Evolutionary conservation across 2,888 invertebrate genomes (phyloP), one percentile per base, ranked within the genome.

Genomic region (Cosmia trapezina): DNA sequence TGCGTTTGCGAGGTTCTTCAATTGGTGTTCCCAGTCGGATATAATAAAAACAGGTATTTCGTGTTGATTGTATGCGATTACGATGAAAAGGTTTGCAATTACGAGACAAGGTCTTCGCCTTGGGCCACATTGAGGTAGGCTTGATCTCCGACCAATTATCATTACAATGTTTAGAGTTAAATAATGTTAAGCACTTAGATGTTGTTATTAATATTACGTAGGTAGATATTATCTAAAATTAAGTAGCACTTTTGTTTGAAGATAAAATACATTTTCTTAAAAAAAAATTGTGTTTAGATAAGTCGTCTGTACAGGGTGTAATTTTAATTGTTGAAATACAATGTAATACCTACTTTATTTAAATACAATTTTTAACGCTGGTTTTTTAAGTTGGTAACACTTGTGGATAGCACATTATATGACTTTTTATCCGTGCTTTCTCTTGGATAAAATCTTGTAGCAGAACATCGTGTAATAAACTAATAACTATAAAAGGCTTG

Each of bases 81-180:
- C 45, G 22, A 51, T 71, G 37, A 71, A 78, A 73, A 71, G 79
- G 57, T 79, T 73, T 37, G 56, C 79, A 73, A 78, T 73, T 45
- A 78, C 22, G 37, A 41, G 51, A 45, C 70, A 43, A 73, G 78
- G 73, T 78, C 28, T 37, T 79, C 8, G n/a, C 80, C 73, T 74
- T 74, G 73, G 3, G 51, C 80, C 51, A 72, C 37, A 71, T 79
- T 59, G 45, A 79, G 57, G 57, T 51, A 79, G 37, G 56, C 12
- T 70, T 71, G 41, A 72, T 57, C 3, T 14, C 61, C 17, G 17
- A 37, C 28, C 80, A 79, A 72, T 71, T 79, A 73, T n/a, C 43
- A n/a, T 37, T 49, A 41, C 11, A 59, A 37, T 28, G 22, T 41
- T 43, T 54, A n/a, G 11, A 56, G 11, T 33, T 45, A 69, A 19